Base-by-base conservation (phyloP, 2,888 invertebrate genomes). In the Meiosimyza platycephala region DNA sequence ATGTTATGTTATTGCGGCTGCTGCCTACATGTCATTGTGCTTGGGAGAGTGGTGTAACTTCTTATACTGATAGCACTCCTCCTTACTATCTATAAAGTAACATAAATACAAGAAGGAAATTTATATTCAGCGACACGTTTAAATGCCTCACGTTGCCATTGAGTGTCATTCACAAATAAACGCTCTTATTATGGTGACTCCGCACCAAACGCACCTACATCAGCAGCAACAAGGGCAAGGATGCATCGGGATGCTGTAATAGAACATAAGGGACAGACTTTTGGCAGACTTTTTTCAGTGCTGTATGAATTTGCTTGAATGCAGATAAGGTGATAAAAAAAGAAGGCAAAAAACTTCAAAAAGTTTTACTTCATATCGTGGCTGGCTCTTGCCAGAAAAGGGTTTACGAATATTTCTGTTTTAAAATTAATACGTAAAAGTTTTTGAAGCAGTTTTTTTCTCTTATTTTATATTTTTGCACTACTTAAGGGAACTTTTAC, bases 161-260 rank as follows among this genome's bases (percentile, higher is more conserved):
- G 72, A 81, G 81, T 79, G 75, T 77, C 80, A 79, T 81, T 81
- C 80, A 81, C 80, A 79, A 80, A 79, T 81, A 82, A 82, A 82
- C 81, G 83, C 78, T 77, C 77, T 77, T 79, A 81, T 82, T 82
- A 81, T 80, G 77, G 78, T 75, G 74, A 72, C 71, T 72, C 40
- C 12, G 47, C 28, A 28, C 28, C 40, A 40, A 40, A 40, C 40
- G 40, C 40, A 40, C 40, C 40, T 40, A 9, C 40, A 40, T 9
- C 9, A 40, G 40, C 40, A 40, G 4, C 4, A 28, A 51, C 13
- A 40, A 65, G 15, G 51, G 48, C 60, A 28, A 57, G 28, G 65
- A 51, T 51, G 16, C 28, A 52, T 15, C 33, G 40, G 51, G 33
- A 64, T 51, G 7, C 71, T 54, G 40, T 22, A 18, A 3, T 18